These are phyloP conservation scores for Amblyjoppa fuscipennis DNA, from an alignment of 2,888 invertebrate species.

Conservation along the genomic window DNA sequence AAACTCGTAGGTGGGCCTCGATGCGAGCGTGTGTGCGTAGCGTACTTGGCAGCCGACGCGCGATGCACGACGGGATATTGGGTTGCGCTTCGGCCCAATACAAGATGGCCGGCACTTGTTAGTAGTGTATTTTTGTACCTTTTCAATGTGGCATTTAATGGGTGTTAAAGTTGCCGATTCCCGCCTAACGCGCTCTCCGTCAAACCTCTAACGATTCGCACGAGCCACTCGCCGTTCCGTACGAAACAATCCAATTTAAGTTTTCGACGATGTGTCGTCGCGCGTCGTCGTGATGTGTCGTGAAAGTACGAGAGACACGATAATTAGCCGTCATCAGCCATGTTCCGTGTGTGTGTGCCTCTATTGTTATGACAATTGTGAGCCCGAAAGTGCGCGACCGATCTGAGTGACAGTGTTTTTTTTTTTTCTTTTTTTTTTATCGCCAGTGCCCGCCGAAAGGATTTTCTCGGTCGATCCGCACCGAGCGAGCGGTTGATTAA, in stretches of 20 bases:
- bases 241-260: too few relatives aligned
- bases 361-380: slow-evolving; percentile 79
- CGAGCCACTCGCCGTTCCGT: neutral
- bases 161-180: slow-evolving; percentile 62
- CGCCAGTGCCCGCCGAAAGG: neutral
- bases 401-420: neutral
- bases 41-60: slow-evolving; percentile 70
- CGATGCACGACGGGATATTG: slow-evolving; percentile 74
- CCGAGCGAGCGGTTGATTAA: slow-evolving; percentile 72
- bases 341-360: slow-evolving; percentile 73
- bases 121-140: slow-evolving; percentile 81
- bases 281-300: slow-evolving; percentile 77
- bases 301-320: slow-evolving; percentile 74
- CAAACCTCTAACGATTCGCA: neutral
- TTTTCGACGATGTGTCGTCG: slow-evolving; percentile 69
- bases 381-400: slow-evolving; percentile 74
- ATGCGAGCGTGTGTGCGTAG: neutral
- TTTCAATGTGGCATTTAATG: slow-evolving; percentile 74
- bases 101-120: slow-evolving; percentile 86
- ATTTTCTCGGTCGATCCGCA: slow-evolving; percentile 53
- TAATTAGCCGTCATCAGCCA: slow-evolving; percentile 77
- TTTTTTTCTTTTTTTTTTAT: too few relatives aligned
- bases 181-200: slow-evolving; percentile 19
- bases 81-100: slow-evolving; percentile 77
- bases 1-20: slow-evolving; percentile 8